Percentiles rank a stretch among this genome's conserved stretches.
Evolutionary conservation across 2,113 vertebrate species (phyloP).

Genomic region (Gavia stellata): DNA sequence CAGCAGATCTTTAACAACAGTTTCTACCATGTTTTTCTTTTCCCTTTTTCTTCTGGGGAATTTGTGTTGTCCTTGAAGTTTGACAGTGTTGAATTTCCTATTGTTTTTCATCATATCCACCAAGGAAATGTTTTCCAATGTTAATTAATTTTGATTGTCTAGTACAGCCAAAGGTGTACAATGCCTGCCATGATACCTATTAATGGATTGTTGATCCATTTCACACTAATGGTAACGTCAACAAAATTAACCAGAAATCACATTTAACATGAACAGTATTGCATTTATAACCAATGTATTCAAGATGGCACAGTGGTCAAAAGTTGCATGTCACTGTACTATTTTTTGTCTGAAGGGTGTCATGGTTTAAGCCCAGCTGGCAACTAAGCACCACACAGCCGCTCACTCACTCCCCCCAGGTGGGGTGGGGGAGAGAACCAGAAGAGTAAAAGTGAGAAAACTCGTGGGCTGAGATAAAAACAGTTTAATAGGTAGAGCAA

Average conservation of each 20-base stretch:
- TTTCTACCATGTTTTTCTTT: not conserved
- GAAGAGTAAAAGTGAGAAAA: too few species aligned
- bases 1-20: not conserved
- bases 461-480: too few species aligned
- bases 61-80: not conserved
- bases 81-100: not conserved
- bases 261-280: not conserved
- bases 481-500: too few species aligned
- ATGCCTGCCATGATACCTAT: not conserved
- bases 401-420: too few species aligned
- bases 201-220: not conserved
- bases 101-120: not conserved
- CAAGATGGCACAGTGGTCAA: not conserved
- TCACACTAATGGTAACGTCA: not conserved
- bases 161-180: not conserved
- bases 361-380: too few species aligned
- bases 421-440: too few species aligned
- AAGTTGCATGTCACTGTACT: not conserved
- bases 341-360: not conserved
- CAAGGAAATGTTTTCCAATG: not conserved
- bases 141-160: not conserved
- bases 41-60: not conserved
- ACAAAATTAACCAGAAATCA: not conserved
- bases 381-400: too few species aligned
- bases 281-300: not conserved